Evolutionary conservation across 2,888 invertebrate species (phyloP).

Genomic region (Melanophora roralis): DNA sequence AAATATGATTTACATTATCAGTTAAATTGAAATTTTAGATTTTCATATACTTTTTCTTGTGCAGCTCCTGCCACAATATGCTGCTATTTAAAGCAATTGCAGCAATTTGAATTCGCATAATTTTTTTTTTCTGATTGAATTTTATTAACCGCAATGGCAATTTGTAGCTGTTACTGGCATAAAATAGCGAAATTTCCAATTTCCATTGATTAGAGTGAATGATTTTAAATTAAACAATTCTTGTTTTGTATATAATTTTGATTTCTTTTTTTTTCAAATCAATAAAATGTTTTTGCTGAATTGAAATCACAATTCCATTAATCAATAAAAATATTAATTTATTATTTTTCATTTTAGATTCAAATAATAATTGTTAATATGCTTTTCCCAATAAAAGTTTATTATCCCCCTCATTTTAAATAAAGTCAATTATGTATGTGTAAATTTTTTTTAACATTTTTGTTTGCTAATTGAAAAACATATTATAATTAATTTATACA

Average conservation of each 20-base stretch:
- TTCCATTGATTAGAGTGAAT: slow-evolving; percentile 38
- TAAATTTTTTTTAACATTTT: too few relatives aligned
- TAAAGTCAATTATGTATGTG: too few relatives aligned
- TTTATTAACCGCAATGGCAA: slow-evolving; percentile 48
- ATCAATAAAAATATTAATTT: slow-evolving; percentile 1
- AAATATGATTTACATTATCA: slow-evolving; percentile 14
- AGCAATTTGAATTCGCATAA: slow-evolving; percentile 3
- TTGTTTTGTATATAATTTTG: not conserved
- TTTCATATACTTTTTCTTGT: not conserved
- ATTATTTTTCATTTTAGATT: not conserved
- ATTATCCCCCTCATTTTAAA: too few relatives aligned
- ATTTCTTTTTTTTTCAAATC: not conserved
- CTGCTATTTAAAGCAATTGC: not conserved
- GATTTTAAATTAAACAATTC: slow-evolving; percentile 28
- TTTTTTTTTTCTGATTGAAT: slow-evolving; percentile 25
- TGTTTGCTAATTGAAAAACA: too few relatives aligned
- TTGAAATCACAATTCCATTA: slow-evolving; percentile 53
- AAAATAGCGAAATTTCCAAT: slow-evolving; percentile 42
- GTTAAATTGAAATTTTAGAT: slow-evolving; percentile 8
- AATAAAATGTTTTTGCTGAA: slow-evolving; percentile 42
- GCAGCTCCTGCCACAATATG: not conserved
- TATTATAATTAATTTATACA: slow-evolving; percentile 16
- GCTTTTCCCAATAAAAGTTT: too few relatives aligned
- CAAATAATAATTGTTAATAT: slow-evolving; percentile 15
- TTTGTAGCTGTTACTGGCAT: slow-evolving; percentile 23